phyloP scores from a whole-genome alignment of 2,113 vertebrate genomes.

The Butorides virescens region DNA sequence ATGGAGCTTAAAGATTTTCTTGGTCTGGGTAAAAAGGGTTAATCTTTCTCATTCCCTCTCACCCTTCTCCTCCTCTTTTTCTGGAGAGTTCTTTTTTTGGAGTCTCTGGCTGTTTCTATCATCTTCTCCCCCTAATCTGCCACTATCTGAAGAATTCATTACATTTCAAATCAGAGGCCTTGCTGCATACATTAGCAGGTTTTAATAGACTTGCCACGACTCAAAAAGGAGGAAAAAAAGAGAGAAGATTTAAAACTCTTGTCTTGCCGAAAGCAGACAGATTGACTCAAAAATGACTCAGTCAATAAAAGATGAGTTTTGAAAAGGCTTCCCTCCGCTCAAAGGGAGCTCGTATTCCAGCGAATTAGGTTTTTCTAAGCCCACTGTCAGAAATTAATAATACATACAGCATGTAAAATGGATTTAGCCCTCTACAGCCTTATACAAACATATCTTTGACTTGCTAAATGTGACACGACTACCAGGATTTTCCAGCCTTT shows the following conservation, averaged over 20 bases:
- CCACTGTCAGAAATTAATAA: slow-evolving; percentile 71
- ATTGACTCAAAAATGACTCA: slow-evolving; percentile 74
- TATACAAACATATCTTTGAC: slow-evolving; percentile 61
- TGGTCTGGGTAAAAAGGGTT: slow-evolving; percentile 10
- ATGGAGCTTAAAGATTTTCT: neutral
- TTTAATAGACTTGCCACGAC: slow-evolving; percentile 72
- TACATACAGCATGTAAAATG: slow-evolving; percentile 54
- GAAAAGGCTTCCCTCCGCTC: slow-evolving; percentile 64
- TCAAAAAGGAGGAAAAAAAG: slow-evolving; percentile 58
- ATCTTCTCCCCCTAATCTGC: slow-evolving; percentile 47
- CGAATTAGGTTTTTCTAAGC: slow-evolving; percentile 69
- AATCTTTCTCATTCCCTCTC: neutral
- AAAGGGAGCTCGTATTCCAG: slow-evolving; percentile 63
- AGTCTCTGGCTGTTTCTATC: slow-evolving; percentile 11
- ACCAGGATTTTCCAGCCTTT: slow-evolving; percentile 39
- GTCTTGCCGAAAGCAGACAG: slow-evolving; percentile 76
- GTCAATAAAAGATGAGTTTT: slow-evolving; percentile 80
- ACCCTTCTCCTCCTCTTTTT: slow-evolving; percentile 18
- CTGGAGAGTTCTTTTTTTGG: slow-evolving; percentile 48
- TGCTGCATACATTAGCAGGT: slow-evolving; percentile 60
- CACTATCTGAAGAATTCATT: slow-evolving; percentile 70
- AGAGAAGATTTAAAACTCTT: slow-evolving; percentile 73
- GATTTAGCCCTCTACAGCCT: slow-evolving; percentile 61
- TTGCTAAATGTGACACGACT: slow-evolving; percentile 58
- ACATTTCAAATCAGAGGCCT: slow-evolving; percentile 54